Evolutionary conservation across 2,113 vertebrate genomes (phyloP).

Genomic region (rat (Rattus norvegicus)): GRCr8 NC_086030.1:36600501-36601000

Average conservation of each 20-base stretch:
- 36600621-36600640: too few relatives aligned
- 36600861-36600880: neutral
- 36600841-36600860: neutral
- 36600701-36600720: neutral
- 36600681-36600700: too few relatives aligned
- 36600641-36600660: neutral
- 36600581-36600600: too few relatives aligned
- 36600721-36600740: neutral
- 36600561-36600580: too few relatives aligned
- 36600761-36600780: neutral
- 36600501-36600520: neutral
- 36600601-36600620: too few relatives aligned
- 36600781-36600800: rapidly evolving
- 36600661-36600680: too few relatives aligned
- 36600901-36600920: rapidly evolving
- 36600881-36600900: neutral
- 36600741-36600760: neutral
- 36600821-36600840: too few relatives aligned
- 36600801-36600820: neutral
- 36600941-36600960: neutral
- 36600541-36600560: neutral
- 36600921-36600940: rapidly evolving
- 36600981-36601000: neutral
- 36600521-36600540: neutral
- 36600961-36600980: neutral